A percentile compares a stretch with the other conserved stretches of the same genome.
These are phyloP conservation scores for Artibeus jamaicensis DNA, from an alignment of 2,797 vertebrate species.

Conservation along the genomic window DNA sequence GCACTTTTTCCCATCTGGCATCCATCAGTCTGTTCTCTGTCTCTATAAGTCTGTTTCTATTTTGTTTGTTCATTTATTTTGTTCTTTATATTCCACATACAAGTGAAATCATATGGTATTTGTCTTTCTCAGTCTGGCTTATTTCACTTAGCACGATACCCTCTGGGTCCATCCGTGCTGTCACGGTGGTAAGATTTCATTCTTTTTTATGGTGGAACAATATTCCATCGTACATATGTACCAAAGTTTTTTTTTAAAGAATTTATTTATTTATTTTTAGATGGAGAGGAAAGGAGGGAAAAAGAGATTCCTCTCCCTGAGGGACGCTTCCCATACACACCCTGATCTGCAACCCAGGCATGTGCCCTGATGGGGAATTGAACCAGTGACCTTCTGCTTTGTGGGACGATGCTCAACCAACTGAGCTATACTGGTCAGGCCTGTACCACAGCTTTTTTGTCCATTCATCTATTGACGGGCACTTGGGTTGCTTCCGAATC, in stretches of 20 bases:
- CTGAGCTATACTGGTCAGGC: background rate
- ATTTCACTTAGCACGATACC: background rate
- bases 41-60: background rate
- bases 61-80: background rate
- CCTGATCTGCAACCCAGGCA: background rate
- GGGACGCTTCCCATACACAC: background rate
- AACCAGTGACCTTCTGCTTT: background rate
- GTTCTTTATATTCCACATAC: background rate
- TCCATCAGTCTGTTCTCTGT: background rate
- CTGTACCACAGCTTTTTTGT: background rate
- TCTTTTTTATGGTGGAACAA: background rate
- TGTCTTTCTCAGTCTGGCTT: background rate
- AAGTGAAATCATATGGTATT: background rate
- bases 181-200: background rate
- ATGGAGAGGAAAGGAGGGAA: background rate
- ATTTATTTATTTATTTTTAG: background rate
- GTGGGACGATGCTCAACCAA: background rate
- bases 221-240: background rate
- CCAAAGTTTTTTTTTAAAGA: background rate
- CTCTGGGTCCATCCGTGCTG: background rate
- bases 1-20: background rate
- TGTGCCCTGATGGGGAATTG: background rate
- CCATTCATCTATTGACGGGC: background rate
- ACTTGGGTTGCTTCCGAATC: background rate
- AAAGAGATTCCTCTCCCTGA: background rate